Evolutionary conservation across 1,140 invertebrate species (phyloP).

Genomic region (Pararge aegeria): DNA sequence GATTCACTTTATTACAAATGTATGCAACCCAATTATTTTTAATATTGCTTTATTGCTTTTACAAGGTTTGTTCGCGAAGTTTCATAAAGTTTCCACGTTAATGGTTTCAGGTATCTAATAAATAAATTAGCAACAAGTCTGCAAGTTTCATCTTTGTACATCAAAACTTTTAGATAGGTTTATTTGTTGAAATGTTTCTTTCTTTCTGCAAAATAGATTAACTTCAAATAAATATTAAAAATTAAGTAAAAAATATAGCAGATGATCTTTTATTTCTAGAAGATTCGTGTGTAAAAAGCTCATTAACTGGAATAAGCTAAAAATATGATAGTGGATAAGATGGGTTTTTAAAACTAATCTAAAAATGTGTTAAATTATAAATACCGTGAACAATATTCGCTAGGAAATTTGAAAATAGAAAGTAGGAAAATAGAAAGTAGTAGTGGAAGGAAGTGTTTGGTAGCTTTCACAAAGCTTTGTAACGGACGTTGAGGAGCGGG

Average conservation of each 20-base stretch:
- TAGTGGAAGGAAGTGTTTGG: constrained; percentile 20
- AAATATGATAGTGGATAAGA: too few relatives aligned
- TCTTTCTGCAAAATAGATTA: too few relatives aligned
- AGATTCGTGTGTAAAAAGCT: too few relatives aligned
- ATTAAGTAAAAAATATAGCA: too few relatives aligned
- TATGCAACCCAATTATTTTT: too few relatives aligned
- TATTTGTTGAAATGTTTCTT: neutral
- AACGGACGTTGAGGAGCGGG: constrained; percentile 43
- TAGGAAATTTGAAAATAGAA: too few relatives aligned
- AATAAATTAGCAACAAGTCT: neutral
- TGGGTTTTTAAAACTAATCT: neutral
- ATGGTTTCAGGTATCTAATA: neutral
- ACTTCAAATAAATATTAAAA: too few relatives aligned
- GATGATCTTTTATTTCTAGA: too few relatives aligned
- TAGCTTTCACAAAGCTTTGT: constrained; percentile 30
- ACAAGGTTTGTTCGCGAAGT: neutral
- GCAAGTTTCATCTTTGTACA: neutral
- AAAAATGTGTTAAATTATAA: neutral
- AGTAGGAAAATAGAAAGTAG: neutral
- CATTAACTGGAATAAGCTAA: too few relatives aligned
- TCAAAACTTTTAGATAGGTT: neutral
- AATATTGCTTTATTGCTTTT: neutral
- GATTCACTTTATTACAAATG: neutral
- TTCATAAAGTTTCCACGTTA: neutral
- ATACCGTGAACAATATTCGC: too few relatives aligned